phyloP scores from a whole-genome alignment of 2,797 vertebrate genomes.

The Chrysocyon brachyurus region DNA sequence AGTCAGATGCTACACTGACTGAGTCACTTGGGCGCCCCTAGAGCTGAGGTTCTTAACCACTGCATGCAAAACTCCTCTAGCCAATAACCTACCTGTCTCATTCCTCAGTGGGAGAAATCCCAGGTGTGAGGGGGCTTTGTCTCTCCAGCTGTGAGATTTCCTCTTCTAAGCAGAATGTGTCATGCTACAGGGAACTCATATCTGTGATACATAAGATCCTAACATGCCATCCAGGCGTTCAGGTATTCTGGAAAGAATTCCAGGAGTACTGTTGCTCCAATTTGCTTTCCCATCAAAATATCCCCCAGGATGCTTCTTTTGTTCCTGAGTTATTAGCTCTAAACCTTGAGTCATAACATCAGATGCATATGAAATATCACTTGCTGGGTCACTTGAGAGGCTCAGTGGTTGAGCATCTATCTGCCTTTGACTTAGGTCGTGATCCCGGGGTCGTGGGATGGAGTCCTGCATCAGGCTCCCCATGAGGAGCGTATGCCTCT shows the following conservation, averaged over 20 bases:
- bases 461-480: too few species aligned
- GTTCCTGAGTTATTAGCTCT: neutral
- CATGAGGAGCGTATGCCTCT: too few species aligned
- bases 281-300: neutral
- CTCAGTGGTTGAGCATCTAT: too few species aligned
- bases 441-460: too few species aligned
- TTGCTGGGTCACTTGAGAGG: neutral
- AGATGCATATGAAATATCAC: neutral
- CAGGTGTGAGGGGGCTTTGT: neutral
- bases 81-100: neutral
- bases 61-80: neutral
- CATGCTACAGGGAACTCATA: too few species aligned
- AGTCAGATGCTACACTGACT: fast-evolving
- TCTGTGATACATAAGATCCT: fast-evolving
- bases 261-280: neutral
- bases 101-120: neutral
- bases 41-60: too few species aligned
- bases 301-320: too few species aligned
- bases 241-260: neutral
- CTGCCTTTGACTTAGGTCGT: too few species aligned
- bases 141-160: neutral
- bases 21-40: neutral
- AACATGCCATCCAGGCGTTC: fast-evolving
- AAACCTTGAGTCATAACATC: neutral
- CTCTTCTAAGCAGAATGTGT: neutral